Conservation (phyloP, 2,797 vertebrate species). For the Melanotaenia nigrans region DNA sequence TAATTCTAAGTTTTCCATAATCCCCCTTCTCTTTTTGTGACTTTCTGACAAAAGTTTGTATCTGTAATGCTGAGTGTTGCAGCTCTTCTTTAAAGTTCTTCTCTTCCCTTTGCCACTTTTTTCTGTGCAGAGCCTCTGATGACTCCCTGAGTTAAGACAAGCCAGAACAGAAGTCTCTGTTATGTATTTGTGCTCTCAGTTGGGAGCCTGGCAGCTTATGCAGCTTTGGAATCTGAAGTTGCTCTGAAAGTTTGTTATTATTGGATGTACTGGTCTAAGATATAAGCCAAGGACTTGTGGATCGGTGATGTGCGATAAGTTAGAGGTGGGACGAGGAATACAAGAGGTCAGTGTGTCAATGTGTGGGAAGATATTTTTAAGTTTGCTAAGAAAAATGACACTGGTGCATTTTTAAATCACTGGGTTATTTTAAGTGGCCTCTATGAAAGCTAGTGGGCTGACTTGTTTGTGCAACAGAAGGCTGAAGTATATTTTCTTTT, state of each 20-base stretch:
- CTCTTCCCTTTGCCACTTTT: slow-evolving; percentile 35
- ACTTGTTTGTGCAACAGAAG: slow-evolving; percentile 31
- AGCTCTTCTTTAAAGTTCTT: slow-evolving; percentile 38
- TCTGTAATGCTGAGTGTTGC: slow-evolving; percentile 62
- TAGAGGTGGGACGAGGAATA: slow-evolving; percentile 26
- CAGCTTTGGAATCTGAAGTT: slow-evolving; percentile 52
- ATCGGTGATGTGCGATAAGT: slow-evolving; percentile 57
- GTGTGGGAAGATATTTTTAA: slow-evolving; percentile 62
- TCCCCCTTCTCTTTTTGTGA: slow-evolving; percentile 74
- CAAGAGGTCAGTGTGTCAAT: slow-evolving; percentile 54
- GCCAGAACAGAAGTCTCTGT: slow-evolving; percentile 59
- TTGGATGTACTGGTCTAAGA: slow-evolving; percentile 55
- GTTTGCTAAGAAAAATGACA: slow-evolving; percentile 65
- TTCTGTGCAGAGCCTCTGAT: slow-evolving; percentile 44
- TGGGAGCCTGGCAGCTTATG: slow-evolving; percentile 55
- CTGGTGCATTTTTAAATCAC: slow-evolving; percentile 35
- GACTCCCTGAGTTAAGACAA: slow-evolving; percentile 50
- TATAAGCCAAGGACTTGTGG: slow-evolving; percentile 58
- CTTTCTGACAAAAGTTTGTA: slow-evolving; percentile 73
- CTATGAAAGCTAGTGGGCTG: slow-evolving; percentile 39
- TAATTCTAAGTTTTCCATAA: slow-evolving; percentile 82
- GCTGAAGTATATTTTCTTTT: slow-evolving; percentile 5
- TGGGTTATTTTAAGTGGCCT: slow-evolving; percentile 51
- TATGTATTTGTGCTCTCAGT: slow-evolving; percentile 44
- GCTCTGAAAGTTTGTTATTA: slow-evolving; percentile 67